Base-by-base conservation (phyloP, 1,140 invertebrate species). In the Whitmania pigra region DNA sequence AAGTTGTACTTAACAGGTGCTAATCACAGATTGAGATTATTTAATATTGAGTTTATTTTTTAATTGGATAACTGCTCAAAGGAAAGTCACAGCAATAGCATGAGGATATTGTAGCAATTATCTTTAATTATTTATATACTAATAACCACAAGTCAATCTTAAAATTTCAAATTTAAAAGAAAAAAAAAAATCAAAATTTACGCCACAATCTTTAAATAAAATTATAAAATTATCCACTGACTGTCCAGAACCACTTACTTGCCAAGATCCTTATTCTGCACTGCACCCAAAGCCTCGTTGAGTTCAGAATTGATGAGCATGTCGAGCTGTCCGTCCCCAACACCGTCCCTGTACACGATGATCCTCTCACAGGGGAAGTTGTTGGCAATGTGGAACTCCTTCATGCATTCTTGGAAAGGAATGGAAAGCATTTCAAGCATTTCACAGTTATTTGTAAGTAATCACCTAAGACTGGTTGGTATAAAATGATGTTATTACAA, bases 321-420 rank as follows among this genome's bases (percentile, higher is more conserved):
- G 4, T 87, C 83, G 3, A 97, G 76, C 78, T 94, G 89, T 0
- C 92, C 91, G 82, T 96, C 92, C 22, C 91, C 88, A 9, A 97
- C 90, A 43, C 94, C 94, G 84, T 97, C 94, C 73, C 94, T 85
- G 82, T 88, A 97, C n/a, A 97, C 86, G 15, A 97, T 85, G 53
- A 97, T 89, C 76, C 86, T 88, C 4, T 88, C 85, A 0, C 93
- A 93, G 72, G 80, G 74, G 0, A 69, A 68, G 71, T 80, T 27
- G 43, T 74, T 74, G 18, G 67, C 53, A 27, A 55, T 71, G n/a
- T 55, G 43, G 55, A 68, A 74, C 36, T 69, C 55, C 54, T 69
- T 74, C 53, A 74, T 22, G 27, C 55, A 73, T 22, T 36, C 73
- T 49, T 17, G 43, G 43, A 49, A 49, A 49, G 15, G 43, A 49